Conservation (phyloP, 2,797 vertebrate species). For the Liasis olivaceus region DNA sequence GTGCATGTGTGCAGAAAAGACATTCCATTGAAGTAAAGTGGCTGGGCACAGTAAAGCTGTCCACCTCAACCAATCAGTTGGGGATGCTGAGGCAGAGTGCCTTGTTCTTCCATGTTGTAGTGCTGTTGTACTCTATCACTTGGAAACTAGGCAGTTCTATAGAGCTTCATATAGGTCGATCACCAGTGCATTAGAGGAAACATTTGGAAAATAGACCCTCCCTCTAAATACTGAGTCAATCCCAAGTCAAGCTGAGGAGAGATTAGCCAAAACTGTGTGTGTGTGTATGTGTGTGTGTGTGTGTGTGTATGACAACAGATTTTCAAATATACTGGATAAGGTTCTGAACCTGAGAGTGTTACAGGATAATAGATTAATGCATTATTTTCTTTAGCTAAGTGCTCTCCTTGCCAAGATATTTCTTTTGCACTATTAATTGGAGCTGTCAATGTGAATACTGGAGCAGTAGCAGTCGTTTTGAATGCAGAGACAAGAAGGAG, state of each 20-base stretch:
- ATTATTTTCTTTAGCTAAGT: conserved; percentile 60
- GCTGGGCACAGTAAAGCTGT: background rate
- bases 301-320: background rate
- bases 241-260: background rate
- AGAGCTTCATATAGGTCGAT: background rate
- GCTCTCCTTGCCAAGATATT: conserved; percentile 54
- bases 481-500: conserved; percentile 46
- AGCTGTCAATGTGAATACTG: conserved; percentile 49
- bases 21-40: background rate
- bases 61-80: background rate
- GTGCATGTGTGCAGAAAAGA: background rate
- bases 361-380: conserved; percentile 36
- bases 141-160: background rate
- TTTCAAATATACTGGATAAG: conserved; percentile 46
- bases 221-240: background rate
- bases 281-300: background rate
- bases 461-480: conserved; percentile 58
- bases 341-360: conserved; percentile 44
- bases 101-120: background rate
- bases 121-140: background rate
- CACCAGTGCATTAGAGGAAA: background rate
- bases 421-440: conserved; percentile 57
- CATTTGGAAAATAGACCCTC: background rate
- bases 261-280: background rate
- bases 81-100: background rate